Base-by-base conservation (phyloP, 2,113 vertebrate species). In the Silurus meridionalis region DNA sequence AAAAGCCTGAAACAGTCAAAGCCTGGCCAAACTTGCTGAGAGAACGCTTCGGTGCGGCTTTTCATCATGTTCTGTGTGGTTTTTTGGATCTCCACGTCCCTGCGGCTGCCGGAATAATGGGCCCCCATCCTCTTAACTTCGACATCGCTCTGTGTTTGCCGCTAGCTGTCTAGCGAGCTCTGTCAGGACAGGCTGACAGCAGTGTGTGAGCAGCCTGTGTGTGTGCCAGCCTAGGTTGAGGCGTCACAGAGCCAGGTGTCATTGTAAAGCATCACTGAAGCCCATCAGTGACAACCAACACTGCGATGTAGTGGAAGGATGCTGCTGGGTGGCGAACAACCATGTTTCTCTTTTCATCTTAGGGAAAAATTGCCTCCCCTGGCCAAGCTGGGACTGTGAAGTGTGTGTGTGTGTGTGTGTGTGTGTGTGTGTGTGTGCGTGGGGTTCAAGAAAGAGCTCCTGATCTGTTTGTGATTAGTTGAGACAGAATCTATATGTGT, bases 1-100 rank as follows among this genome's bases (percentile, higher is more conserved):
- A 64, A 66, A 48, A 75, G 69, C 80, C 85, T 48, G 63, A 82
- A 86, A 82, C 81, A 86, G 85, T 86, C 85, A 82, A 75, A 86
- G 85, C 85, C 19, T 61, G 48, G 69, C 67, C 85, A 75, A 77
- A 82, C 85, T 82, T 82, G 80, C 85, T 83, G 69, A 61, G 69
- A 83, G 71, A 82, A 64, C 80, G 61, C 84, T 78, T 53, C 50
- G 74, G 84, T 7, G 23, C 6, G 19, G 67, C 85, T 82, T 86
- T 86, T 86, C 85, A 86, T 86, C 85, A 82, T 86, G 85, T 77
- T 77, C 78, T 86, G 66, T 72, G 78, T 72, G 84, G 25, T 86
- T 86, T 82, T 82, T 86, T 86, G 85, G 69, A 82, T 82, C 79
- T 25, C 28, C 57, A 64, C 69, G 58, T 82, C 85, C 79, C 85